These are phyloP conservation scores for Pseudotriccus pelzelni DNA, from an alignment of 2,797 vertebrate genomes.

Conservation along the genomic window DNA sequence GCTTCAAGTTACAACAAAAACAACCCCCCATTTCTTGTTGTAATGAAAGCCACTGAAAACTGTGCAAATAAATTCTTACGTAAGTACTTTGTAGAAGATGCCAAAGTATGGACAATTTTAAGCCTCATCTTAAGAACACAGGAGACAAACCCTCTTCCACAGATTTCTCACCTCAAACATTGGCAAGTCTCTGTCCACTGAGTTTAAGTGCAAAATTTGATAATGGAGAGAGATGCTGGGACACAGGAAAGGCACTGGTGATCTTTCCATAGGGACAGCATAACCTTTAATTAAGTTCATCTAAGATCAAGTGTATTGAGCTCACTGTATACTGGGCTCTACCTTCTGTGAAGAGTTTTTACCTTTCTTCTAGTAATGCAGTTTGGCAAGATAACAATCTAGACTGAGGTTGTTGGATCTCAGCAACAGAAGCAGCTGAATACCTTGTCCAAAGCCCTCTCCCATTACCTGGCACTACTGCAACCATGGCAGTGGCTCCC, in stretches of 20 bases:
- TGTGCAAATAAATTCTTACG: background rate
- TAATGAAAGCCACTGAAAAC: constrained; percentile 26
- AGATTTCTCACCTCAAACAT: background rate
- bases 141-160: background rate
- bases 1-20: constrained; percentile 56
- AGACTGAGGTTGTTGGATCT: background rate
- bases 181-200: background rate
- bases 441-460: background rate
- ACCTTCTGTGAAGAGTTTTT: background rate
- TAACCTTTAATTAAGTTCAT: background rate
- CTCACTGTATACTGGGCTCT: background rate
- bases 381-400: background rate
- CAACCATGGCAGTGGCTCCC: accelerated
- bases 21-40: background rate
- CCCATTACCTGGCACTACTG: background rate
- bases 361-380: background rate
- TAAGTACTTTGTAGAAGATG: background rate
- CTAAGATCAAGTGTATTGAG: background rate
- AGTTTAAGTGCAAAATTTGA: background rate
- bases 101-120: background rate
- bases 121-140: background rate
- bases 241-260: background rate
- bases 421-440: background rate
- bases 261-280: background rate
- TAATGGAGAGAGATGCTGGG: background rate